A percentile compares a stretch with the other conserved stretches of the same genome.
These are phyloP conservation scores for Elegia similella DNA, from an alignment of 2,888 invertebrate species.

Conservation along the genomic window DNA sequence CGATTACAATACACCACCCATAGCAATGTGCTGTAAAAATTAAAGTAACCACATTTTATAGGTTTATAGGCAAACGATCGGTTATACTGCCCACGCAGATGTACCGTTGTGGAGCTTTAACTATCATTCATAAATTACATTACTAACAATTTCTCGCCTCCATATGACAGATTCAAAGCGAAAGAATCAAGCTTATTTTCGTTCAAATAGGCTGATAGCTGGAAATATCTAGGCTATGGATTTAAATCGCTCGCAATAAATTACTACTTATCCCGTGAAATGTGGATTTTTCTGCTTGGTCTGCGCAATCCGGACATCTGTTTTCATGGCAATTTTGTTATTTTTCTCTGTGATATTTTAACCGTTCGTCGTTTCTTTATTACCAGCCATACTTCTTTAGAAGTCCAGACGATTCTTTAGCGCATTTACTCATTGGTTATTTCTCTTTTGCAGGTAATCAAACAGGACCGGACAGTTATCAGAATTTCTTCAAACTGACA, in stretches of 20 bases:
- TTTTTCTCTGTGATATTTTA: constrained; percentile 26
- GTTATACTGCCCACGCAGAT: constrained; percentile 18
- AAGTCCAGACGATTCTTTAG: not conserved
- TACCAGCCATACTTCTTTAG: constrained; percentile 15
- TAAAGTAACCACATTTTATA: constrained; percentile 15
- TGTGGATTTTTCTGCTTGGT: constrained; percentile 39
- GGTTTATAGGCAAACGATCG: constrained; percentile 12
- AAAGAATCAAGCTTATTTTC: constrained; percentile 1
- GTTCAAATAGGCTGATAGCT: not conserved
- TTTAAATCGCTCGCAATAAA: constrained; percentile 44
- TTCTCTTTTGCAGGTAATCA: constrained; percentile 59
- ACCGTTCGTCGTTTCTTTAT: constrained; percentile 32
- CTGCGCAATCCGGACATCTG: constrained; percentile 41
- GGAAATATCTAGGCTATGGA: constrained; percentile 56
- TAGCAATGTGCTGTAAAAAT: not conserved
- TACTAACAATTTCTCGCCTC: not conserved
- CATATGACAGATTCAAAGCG: not conserved
- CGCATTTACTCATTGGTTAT: constrained; percentile 17
- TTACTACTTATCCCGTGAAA: constrained; percentile 33
- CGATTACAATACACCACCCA: constrained; percentile 17
- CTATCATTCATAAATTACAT: not conserved
- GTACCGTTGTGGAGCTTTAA: constrained; percentile 14
- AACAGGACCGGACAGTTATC: constrained; percentile 42
- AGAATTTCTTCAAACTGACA: constrained; percentile 41
- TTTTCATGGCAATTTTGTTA: constrained; percentile 42